Percentiles rank a stretch among this genome's conserved stretches.
These are phyloP conservation scores for Lutraria rhynchaena DNA, from an alignment of 1,140 invertebrate genomes.

Conservation along the genomic window DNA sequence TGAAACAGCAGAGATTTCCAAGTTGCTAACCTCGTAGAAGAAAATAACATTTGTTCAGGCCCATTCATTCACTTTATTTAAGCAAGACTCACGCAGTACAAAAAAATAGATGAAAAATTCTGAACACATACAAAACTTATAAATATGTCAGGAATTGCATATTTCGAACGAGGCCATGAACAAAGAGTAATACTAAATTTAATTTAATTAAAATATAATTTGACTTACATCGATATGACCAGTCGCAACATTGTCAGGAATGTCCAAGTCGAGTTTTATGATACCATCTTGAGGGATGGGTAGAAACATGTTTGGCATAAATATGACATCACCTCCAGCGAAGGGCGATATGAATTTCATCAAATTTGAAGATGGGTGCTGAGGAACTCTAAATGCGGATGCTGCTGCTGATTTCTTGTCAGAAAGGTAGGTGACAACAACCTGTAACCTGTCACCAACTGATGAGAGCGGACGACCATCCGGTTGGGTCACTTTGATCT, in stretches of 20 bases:
- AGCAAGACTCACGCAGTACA: no score
- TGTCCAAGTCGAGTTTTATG: conserved; percentile 30
- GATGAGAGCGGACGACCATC: conserved; percentile 38
- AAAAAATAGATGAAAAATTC: no score
- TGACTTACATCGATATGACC: conserved; percentile 47
- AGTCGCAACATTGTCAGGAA: conserved; percentile 41
- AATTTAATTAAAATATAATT: no score
- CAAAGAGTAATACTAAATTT: no score
- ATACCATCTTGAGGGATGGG: conserved; percentile 41
- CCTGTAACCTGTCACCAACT: conserved; percentile 16
- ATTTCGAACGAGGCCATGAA: no score
- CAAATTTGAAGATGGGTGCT: conserved; percentile 30
- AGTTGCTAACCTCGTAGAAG: no score
- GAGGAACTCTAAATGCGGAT: conserved; percentile 2
- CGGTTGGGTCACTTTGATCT: conserved; percentile 44
- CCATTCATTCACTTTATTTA: no score
- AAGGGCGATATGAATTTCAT: conserved; percentile 50
- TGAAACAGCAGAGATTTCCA: no score
- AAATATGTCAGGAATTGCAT: no score
- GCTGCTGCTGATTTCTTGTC: background rate
- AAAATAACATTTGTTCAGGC: no score
- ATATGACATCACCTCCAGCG: conserved; percentile 42
- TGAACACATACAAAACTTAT: no score
- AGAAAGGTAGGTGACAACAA: conserved; percentile 41
- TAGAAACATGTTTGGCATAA: conserved; percentile 38